These are phyloP conservation scores for Aphaenogaster ashmeadi DNA, from an alignment of 1,140 invertebrate species.

Conservation along the genomic window DNA sequence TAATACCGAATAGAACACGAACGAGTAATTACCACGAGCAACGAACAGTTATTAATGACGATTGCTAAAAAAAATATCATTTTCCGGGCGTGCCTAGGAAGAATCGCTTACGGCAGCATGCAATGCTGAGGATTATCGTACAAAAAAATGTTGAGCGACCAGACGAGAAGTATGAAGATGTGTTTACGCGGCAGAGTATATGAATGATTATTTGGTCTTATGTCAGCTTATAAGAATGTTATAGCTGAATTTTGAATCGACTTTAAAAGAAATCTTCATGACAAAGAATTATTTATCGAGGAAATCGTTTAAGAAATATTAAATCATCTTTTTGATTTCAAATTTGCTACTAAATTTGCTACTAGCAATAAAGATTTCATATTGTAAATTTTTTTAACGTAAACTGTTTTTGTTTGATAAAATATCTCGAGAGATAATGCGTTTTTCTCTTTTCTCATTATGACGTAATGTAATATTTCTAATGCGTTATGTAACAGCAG, in stretches of 20 bases:
- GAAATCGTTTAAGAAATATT: not conserved
- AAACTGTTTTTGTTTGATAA: not conserved
- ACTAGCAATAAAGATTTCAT: not conserved
- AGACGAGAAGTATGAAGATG: not conserved
- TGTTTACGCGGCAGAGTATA: conserved; percentile 22
- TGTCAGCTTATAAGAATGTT: not conserved
- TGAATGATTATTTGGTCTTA: conserved; percentile 12
- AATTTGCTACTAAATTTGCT: not conserved
- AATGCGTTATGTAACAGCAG: not conserved
- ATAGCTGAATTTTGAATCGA: not conserved
- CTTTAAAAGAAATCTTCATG: conserved; percentile 7
- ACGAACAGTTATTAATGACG: conserved; percentile 16
- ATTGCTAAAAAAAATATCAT: conserved; percentile 19
- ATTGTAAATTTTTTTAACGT: not conserved
- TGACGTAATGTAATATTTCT: not conserved
- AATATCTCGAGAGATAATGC: not conserved
- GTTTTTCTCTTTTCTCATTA: not conserved
- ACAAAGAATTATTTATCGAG: not conserved
- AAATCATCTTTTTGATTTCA: not conserved
- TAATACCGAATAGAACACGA: not conserved
- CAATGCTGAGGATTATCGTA: not conserved
- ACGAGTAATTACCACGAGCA: not conserved
- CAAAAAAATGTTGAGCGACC: not conserved
- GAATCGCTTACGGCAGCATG: conserved; percentile 7
- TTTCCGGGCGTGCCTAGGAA: not conserved